phyloP scores from a whole-genome alignment of 2,797 vertebrate species.

The Acestrorhynchus altus region DNA sequence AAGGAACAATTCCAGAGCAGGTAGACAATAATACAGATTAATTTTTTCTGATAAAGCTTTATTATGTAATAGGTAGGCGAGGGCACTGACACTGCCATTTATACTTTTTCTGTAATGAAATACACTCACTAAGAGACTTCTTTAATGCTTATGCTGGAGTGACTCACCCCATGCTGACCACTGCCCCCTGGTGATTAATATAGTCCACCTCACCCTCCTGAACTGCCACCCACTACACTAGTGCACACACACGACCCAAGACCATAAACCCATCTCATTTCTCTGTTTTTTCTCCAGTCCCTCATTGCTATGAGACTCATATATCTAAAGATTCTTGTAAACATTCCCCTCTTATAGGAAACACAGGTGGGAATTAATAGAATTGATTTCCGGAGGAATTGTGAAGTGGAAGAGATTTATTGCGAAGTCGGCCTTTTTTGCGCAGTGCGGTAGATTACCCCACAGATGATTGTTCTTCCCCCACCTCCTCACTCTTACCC shows the following conservation, averaged over 20 bases:
- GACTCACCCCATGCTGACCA: slow-evolving; percentile 47
- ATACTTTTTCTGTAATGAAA: slow-evolving; percentile 35
- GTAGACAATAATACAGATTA: background rate
- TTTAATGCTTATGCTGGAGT: slow-evolving; percentile 43
- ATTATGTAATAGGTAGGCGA: slow-evolving; percentile 29
- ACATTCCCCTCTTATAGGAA: slow-evolving; percentile 55
- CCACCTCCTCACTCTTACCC: slow-evolving; percentile 63
- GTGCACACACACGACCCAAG: slow-evolving; percentile 3
- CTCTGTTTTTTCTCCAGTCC: background rate
- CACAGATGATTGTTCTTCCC: slow-evolving; percentile 68
- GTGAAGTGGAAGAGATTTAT: slow-evolving; percentile 69
- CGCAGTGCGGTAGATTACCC: slow-evolving; percentile 78
- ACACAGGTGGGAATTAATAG: slow-evolving; percentile 57
- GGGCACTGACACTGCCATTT: slow-evolving; percentile 21
- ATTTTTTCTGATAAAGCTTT: slow-evolving; percentile 9
- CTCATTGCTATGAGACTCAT: slow-evolving; percentile 20
- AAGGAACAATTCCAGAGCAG: slow-evolving; percentile 4
- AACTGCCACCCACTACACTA: slow-evolving; percentile 29
- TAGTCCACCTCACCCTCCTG: slow-evolving; percentile 11
- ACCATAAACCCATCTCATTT: slow-evolving; percentile 6
- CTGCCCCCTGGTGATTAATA: slow-evolving; percentile 55
- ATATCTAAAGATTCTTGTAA: slow-evolving; percentile 32
- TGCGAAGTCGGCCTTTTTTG: slow-evolving; percentile 63
- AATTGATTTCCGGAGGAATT: slow-evolving; percentile 69
- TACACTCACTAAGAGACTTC: slow-evolving; percentile 7